Evolutionary conservation across 2,113 vertebrate species (phyloP).

Genomic region (Cinclus mexicanus): DNA sequence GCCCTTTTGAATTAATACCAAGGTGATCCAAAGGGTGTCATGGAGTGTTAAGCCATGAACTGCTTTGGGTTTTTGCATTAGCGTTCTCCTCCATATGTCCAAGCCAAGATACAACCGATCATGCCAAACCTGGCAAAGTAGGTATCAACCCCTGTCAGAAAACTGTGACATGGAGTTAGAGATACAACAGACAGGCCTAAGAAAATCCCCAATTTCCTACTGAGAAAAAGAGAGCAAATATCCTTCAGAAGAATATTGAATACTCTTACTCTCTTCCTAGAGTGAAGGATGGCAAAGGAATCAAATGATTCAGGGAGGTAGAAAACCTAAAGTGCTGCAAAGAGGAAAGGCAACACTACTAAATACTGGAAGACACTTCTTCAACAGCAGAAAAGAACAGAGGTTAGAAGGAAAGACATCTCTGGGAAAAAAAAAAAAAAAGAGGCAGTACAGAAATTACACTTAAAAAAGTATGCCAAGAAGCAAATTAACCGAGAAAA

Average conservation of each 20-base stretch:
- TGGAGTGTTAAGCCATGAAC: not conserved
- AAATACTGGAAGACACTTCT: not conserved
- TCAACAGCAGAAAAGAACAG: not conserved
- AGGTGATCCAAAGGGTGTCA: not conserved
- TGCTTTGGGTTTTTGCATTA: not conserved
- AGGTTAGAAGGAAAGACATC: not conserved
- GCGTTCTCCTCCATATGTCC: rapidly evolving
- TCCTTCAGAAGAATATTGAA: not conserved
- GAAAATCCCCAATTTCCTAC: not conserved
- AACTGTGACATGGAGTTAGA: not conserved
- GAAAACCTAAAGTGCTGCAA: not conserved
- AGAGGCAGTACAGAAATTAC: not conserved
- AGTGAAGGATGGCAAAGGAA: not conserved
- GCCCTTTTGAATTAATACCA: not conserved
- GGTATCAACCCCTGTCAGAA: not conserved
- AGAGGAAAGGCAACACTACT: not conserved
- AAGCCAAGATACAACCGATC: not conserved
- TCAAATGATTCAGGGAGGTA: not conserved
- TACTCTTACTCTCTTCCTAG: not conserved
- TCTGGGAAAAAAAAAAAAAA: not conserved
- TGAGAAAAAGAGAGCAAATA: not conserved
- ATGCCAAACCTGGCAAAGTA: not conserved
- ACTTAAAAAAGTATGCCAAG: slow-evolving; percentile 19
- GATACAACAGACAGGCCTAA: not conserved
- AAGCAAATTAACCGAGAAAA: slow-evolving; percentile 45